Conservation (phyloP, 1,140 invertebrate species). For the Camponotus floridanus region DNA sequence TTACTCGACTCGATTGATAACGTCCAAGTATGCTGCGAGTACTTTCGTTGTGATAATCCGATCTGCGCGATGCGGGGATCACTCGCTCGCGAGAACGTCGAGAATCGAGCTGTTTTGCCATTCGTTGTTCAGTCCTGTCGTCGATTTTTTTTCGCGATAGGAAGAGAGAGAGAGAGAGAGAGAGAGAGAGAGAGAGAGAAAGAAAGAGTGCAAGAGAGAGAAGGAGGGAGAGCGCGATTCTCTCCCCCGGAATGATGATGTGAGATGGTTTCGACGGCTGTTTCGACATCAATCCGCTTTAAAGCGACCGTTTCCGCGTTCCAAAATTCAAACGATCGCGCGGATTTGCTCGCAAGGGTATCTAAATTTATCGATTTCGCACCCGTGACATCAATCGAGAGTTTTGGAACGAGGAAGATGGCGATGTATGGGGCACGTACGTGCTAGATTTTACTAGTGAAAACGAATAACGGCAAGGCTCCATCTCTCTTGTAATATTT, state of each 20-base stretch:
- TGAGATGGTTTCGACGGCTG: slow-evolving; percentile 76
- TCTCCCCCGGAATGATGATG: slow-evolving; percentile 70
- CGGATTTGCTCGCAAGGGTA: neutral
- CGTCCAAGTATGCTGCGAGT: slow-evolving; percentile 74
- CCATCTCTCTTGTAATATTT: slow-evolving; percentile 86
- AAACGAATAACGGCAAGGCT: slow-evolving; percentile 82
- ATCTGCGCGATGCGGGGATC: slow-evolving; percentile 44
- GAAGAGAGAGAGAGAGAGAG: slow-evolving; percentile 30
- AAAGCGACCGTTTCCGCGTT: slow-evolving; percentile 68
- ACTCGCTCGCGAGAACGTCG: slow-evolving; percentile 61
- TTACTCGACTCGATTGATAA: slow-evolving; percentile 71
- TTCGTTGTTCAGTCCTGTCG: slow-evolving; percentile 68
- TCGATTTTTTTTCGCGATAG: slow-evolving; percentile 65
- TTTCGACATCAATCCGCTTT: slow-evolving; percentile 75
- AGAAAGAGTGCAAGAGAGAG: neutral
- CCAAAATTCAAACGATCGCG: slow-evolving; percentile 62
- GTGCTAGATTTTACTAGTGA: slow-evolving; percentile 72
- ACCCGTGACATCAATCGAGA: slow-evolving; percentile 11
- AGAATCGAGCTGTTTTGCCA: slow-evolving; percentile 63
- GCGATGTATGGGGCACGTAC: slow-evolving; percentile 43
- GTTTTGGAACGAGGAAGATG: slow-evolving; percentile 58
- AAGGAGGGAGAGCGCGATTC: slow-evolving; percentile 22
- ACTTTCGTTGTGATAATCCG: slow-evolving; percentile 73
- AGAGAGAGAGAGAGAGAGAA: slow-evolving; percentile 45
- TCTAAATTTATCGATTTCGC: neutral